Evolutionary conservation across 1,140 invertebrate species (phyloP), one percentile per base, ranked within the genome.

Genomic region (Nasonia vitripennis): DNA sequence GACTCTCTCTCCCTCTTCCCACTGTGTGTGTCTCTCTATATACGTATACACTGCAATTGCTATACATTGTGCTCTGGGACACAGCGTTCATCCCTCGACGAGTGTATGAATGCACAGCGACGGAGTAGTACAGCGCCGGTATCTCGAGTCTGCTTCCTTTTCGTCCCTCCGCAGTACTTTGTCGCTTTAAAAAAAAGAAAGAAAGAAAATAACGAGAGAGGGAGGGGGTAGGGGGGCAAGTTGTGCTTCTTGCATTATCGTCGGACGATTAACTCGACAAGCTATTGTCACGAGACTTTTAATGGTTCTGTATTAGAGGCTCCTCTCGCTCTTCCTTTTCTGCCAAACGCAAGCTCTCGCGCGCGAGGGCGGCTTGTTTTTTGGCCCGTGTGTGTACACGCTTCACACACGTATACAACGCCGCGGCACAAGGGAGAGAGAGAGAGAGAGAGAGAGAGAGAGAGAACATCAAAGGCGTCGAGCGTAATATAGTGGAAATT

Each of bases 11-110:
- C 34, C 34, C 3, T 37, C 34, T 37, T 37, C 34, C 34, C 34
- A 37, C 34, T 37, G 34, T 37, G 34, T 37, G 5, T 37, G 34
- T 37, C 6, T 45, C 7, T 45, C 6, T 45, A 45, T 41, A 41
- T 10, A 45, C 9, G 9, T 45, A 45, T 45, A 45, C 86, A 87
- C 87, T 90, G 89, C 88, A 89, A 91, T 92, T 91, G 89, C 89
- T 78, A 7, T 91, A 90, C 90, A 91, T 91, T 91, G 89, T 88
- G 89, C 89, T 84, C 80, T 86, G 86, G 88, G 82, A 81, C 87
- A 81, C 87, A 89, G 87, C 87, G 85, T 34, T 55, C 45, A 48
- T 78, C 45, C 62, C 78, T 62, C 68, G 48, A 51, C 71, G 73
- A 75, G 51, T 67, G 27, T 73, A 83, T 83, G 81, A 83, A 83